Conservation (phyloP, 2,113 vertebrate genomes). For the Microcebus griseorufus region DNA sequence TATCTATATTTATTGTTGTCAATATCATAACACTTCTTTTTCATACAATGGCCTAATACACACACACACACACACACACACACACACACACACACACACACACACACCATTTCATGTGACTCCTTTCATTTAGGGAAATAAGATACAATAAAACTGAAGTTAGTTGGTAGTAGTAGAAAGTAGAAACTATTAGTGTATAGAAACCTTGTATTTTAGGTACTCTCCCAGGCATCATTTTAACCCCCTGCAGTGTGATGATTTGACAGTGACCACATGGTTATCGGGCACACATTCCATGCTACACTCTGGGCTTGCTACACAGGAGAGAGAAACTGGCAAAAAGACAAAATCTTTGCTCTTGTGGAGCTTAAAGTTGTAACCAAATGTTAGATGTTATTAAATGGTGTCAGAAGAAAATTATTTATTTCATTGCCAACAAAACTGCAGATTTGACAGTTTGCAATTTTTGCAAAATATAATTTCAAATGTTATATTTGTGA, state of each 20-base stretch:
- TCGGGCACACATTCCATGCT: not conserved
- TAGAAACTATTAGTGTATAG: not conserved
- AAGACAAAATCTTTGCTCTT: not conserved
- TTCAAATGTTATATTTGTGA: too few relatives aligned
- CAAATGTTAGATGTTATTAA: too few relatives aligned
- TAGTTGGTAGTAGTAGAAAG: too few relatives aligned
- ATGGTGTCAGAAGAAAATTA: too few relatives aligned
- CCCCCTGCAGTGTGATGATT: rapidly evolving
- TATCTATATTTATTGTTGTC: not conserved
- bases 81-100: not conserved
- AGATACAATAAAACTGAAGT: not conserved
- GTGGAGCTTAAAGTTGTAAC: too few relatives aligned
- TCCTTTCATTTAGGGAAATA: not conserved
- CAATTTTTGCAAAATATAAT: not conserved
- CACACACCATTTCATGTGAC: not conserved
- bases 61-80: not conserved
- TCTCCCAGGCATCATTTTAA: not conserved
- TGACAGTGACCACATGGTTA: too few relatives aligned
- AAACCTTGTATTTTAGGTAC: not conserved
- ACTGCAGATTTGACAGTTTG: not conserved
- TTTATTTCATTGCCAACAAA: not conserved
- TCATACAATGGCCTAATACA: not conserved
- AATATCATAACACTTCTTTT: not conserved
- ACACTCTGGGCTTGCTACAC: not conserved
- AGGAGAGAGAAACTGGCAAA: not conserved